Evolutionary conservation across 2,113 vertebrate genomes (phyloP), one percentile per base, ranked within the genome.

Genomic region (Aptenodytes forsteri): DNA sequence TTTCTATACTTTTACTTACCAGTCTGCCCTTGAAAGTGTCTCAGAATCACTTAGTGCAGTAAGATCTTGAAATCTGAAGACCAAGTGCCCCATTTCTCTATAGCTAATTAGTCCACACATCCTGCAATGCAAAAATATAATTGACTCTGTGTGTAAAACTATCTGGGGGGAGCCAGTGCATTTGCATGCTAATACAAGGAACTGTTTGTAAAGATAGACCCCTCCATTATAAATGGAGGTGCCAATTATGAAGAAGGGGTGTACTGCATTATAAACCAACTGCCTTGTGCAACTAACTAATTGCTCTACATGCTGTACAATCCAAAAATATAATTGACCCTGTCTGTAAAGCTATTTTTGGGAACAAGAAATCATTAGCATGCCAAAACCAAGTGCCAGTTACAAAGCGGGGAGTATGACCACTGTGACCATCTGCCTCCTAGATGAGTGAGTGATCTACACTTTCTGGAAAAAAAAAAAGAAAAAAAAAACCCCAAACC

Each of bases 261-360:
- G 36, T 54, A 42, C 78, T 85, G 89, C 87, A 84, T 93, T 96
- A 96, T 80, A 97, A 94, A 83, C 65, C 90, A 91, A 94, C 76
- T 86, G 87, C 91, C 96, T 92, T 96, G 83, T 95, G 87, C 86
- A 78, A 92, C 69, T 93, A 69, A 83, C 82, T 96, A 94, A 97
- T 89, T 92, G 94, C 64, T 95, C 55, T 84, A 73, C 69, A 92
- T 5, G 13, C 36, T 56, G 62, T 59, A 94, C 80, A 94, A 76
- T 89, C 85, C 65, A 70, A 79, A 95, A 92, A 88, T 96, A 93
- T 89, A 97, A 96, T 94, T 95, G 93, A 87, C 75, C 83, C 95
- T 65, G 56, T 83, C 66, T 98, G 87, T 93, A 89, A 90, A 96
- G 93, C 79, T 96, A 97, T 97, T 97, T 95, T 83, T 12, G 87